phyloP scores from a whole-genome alignment of 2,113 vertebrate species.

The Tylochromis polylepis region DNA sequence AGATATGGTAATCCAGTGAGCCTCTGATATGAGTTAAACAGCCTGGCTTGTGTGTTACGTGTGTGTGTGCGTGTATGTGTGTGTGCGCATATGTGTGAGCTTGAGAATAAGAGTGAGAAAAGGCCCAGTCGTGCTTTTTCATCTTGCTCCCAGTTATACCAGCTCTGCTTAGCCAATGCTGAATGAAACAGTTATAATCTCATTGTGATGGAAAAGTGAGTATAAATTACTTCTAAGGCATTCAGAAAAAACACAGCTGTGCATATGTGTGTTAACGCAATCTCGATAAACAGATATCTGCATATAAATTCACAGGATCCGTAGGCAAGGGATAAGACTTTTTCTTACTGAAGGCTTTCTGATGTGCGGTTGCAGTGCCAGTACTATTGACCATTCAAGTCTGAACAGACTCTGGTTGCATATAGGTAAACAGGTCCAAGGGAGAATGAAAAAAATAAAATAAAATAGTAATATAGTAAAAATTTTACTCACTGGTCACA shows the following conservation, averaged over 20 bases:
- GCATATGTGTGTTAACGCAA: neutral
- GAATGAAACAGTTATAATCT: constrained; percentile 57
- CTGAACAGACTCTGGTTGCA: neutral
- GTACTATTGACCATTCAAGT: neutral
- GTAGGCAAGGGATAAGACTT: neutral
- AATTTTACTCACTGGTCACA: neutral
- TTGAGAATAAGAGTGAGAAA: constrained; percentile 25
- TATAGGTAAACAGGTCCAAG: neutral
- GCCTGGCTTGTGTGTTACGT: constrained; percentile 36
- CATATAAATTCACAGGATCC: neutral
- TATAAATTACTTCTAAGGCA: constrained; percentile 39
- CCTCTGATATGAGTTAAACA: constrained; percentile 65
- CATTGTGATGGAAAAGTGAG: constrained; percentile 45
- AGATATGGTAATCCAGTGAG: constrained; percentile 69
- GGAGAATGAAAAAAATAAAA: neutral
- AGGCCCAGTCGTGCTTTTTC: constrained; percentile 41
- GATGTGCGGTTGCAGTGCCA: neutral
- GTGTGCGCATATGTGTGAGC: neutral
- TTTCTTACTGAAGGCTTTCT: neutral
- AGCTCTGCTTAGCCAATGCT: constrained; percentile 31
- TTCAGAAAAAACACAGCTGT: neutral
- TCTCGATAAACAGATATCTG: neutral
- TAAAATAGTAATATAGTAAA: neutral
- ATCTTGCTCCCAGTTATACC: constrained; percentile 40
- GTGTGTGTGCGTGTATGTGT: neutral